These are phyloP conservation scores for Bubalus kerabau DNA, from an alignment of 2,113 vertebrate species.

Conservation along the genomic window DNA sequence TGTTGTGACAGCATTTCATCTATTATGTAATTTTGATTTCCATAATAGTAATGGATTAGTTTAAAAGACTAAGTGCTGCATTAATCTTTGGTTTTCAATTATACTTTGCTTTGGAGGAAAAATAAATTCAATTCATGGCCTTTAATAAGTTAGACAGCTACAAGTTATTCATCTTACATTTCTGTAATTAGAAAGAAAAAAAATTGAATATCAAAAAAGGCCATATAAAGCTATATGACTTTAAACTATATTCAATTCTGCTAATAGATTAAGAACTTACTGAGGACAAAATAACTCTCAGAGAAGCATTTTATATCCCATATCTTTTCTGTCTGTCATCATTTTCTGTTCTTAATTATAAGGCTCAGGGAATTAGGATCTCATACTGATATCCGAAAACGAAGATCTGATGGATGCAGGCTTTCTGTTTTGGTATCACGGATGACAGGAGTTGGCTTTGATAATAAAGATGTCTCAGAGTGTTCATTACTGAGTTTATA, in stretches of 20 bases:
- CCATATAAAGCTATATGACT: not conserved
- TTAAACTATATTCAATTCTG: not conserved
- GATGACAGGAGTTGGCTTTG: not conserved
- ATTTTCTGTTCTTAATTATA: not conserved
- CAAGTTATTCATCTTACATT: not conserved
- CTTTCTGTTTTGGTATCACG: not conserved
- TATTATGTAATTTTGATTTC: not conserved
- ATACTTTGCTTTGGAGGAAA: not conserved
- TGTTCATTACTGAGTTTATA: not conserved
- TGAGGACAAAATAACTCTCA: not conserved
- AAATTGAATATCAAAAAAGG: not conserved
- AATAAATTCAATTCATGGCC: not conserved
- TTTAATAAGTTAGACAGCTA: not conserved
- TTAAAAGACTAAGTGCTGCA: not conserved
- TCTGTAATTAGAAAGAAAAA: not conserved
- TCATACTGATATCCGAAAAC: not conserved
- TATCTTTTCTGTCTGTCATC: not conserved
- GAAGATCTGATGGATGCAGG: not conserved
- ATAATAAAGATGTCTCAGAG: not conserved
- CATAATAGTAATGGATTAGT: not conserved
- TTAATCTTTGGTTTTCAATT: not conserved
- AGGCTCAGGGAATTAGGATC: not conserved
- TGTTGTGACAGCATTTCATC: not conserved
- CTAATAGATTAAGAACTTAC: not conserved
- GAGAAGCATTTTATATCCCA: not conserved